Conservation (phyloP, 2,888 invertebrate species). For the Drosophila hawaiiensis region DNA sequence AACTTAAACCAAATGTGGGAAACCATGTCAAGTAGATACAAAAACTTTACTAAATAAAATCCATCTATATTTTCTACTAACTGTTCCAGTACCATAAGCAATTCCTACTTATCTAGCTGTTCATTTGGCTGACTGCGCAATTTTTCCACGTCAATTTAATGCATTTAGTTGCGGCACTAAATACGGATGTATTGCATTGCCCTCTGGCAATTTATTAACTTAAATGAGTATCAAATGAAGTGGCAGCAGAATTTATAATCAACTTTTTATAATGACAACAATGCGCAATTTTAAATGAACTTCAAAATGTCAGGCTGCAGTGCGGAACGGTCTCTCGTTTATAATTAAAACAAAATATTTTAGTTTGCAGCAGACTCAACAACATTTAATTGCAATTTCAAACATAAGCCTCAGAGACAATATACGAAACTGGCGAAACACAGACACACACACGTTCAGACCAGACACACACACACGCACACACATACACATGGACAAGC, state of each 20-base stretch:
- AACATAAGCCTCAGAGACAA: slow-evolving; percentile 18
- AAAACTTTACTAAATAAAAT: neutral
- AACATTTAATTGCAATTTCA: slow-evolving; percentile 59
- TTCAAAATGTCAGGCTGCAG: slow-evolving; percentile 47
- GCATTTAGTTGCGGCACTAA: slow-evolving; percentile 29
- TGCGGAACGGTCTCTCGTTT: slow-evolving; percentile 43
- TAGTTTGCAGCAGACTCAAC: slow-evolving; percentile 41
- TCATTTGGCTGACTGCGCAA: slow-evolving; percentile 23
- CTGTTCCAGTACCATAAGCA: neutral
- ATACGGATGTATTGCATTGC: slow-evolving; percentile 15
- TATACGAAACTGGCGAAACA: slow-evolving; percentile 11
- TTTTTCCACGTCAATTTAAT: slow-evolving; percentile 40
- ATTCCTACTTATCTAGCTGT: slow-evolving; percentile 16
- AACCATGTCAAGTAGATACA: neutral
- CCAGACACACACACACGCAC: neutral
- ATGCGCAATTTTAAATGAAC: slow-evolving; percentile 46
- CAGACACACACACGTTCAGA: neutral
- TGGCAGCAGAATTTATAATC: slow-evolving; percentile 13
- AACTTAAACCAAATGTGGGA: neutral
- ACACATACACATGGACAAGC: neutral
- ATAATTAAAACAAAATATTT: slow-evolving; percentile 72
- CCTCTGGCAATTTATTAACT: slow-evolving; percentile 53
- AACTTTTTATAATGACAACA: neutral
- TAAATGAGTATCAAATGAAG: slow-evolving; percentile 56
- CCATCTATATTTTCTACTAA: neutral